Conservation (phyloP, 2,797 vertebrate species). For the Chlorospingus semifuscus region DNA sequence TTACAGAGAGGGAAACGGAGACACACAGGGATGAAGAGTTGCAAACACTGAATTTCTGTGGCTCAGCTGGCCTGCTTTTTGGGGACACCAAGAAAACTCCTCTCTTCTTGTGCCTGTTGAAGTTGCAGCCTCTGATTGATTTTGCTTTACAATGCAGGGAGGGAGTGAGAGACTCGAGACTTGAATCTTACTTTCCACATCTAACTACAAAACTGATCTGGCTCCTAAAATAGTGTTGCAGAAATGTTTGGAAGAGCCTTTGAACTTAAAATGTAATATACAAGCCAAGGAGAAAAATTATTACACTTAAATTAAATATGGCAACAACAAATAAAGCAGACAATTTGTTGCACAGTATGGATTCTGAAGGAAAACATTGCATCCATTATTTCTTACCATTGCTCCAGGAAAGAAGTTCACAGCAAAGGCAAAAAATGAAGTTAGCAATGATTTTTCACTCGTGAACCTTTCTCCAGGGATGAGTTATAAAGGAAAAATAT, state of each 20-base stretch:
- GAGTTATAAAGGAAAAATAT: slow-evolving; percentile 49
- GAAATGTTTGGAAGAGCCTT: not conserved
- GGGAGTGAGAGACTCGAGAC: not conserved
- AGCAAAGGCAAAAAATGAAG: slow-evolving; percentile 52
- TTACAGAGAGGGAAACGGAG: not conserved
- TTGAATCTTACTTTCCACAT: not conserved
- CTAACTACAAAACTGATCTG: not conserved
- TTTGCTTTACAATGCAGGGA: not conserved
- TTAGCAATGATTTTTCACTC: slow-evolving; percentile 69
- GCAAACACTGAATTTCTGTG: not conserved
- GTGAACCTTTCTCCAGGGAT: slow-evolving; percentile 48
- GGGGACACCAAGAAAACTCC: not conserved
- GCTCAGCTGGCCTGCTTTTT: not conserved
- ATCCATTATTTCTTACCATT: slow-evolving; percentile 61
- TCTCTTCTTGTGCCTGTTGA: not conserved
- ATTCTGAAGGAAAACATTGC: not conserved
- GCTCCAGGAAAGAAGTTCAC: slow-evolving; percentile 57
- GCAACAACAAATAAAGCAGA: slow-evolving; percentile 50
- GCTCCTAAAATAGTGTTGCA: not conserved
- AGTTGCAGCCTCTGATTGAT: not conserved
- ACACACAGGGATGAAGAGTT: not conserved
- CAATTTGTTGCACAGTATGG: slow-evolving; percentile 11
- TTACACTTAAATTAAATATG: slow-evolving; percentile 52
- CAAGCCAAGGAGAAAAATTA: slow-evolving; percentile 44
- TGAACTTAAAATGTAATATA: slow-evolving; percentile 20